Evolutionary conservation across 2,113 vertebrate genomes (phyloP).

Genomic region (Triplophysa tibetana): DNA sequence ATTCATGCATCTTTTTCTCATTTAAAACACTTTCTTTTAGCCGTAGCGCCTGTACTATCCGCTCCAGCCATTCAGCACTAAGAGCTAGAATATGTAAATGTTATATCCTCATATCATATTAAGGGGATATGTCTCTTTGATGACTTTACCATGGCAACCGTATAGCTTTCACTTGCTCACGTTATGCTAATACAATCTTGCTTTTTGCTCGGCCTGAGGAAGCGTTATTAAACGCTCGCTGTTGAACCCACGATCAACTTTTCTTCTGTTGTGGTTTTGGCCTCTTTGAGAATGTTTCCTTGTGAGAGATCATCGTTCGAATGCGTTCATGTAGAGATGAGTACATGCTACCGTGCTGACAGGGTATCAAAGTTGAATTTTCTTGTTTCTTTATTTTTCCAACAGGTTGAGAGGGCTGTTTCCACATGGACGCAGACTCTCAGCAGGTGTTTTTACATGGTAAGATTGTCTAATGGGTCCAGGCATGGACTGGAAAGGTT

Average conservation of each 20-base stretch:
- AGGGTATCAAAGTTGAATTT: background rate
- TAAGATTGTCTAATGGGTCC: background rate
- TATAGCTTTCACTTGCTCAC: conserved; percentile 24
- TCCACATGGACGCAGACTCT: no score
- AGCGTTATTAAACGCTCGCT: conserved; percentile 4
- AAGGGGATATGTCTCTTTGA: conserved; percentile 30
- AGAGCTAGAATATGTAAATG: conserved; percentile 24
- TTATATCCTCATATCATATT: conserved; percentile 26
- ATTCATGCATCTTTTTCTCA: conserved; percentile 13
- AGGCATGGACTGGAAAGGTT: background rate
- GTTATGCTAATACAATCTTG: conserved; percentile 12
- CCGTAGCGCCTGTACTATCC: background rate
- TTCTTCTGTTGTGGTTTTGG: background rate
- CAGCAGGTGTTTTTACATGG: background rate
- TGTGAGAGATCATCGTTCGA: no score
- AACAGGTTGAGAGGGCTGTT: no score
- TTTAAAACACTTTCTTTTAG: conserved; percentile 17
- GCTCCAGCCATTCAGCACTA: background rate
- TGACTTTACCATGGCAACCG: conserved; percentile 31
- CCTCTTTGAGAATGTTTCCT: no score
- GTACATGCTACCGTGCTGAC: background rate
- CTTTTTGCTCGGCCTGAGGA: background rate
- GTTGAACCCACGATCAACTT: background rate
- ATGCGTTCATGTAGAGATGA: background rate
- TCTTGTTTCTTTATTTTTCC: background rate